A percentile compares a stretch with the other conserved stretches of the same genome.
phyloP scores from a whole-genome alignment of 1,140 invertebrate genomes.

The Proales similis region DNA sequence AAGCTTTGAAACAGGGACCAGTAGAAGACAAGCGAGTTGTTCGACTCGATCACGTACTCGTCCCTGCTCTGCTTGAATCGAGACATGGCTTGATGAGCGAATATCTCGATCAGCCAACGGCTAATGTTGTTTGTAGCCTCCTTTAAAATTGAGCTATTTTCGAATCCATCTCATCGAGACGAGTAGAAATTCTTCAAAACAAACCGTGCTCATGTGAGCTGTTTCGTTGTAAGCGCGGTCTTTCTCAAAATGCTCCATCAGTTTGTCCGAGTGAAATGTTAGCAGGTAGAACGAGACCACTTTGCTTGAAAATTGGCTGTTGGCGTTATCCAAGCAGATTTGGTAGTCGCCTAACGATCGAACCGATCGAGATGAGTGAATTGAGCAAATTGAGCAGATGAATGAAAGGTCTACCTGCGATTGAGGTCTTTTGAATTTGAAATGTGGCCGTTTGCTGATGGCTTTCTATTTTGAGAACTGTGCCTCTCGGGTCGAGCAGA shows the following conservation, averaged over 20 bases:
- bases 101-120: conserved; percentile 22
- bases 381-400: neutral
- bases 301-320: conserved; percentile 19
- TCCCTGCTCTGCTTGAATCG: conserved; percentile 10
- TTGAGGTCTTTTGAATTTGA: conserved; percentile 26
- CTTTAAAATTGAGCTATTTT: no score
- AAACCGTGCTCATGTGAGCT: conserved; percentile 16
- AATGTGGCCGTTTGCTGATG: conserved; percentile 5
- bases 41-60: conserved; percentile 25
- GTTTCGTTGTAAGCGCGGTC: conserved; percentile 28
- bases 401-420: neutral
- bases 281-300: conserved; percentile 27
- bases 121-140: conserved; percentile 19
- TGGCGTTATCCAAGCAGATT: conserved; percentile 29
- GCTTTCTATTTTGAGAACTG: conserved; percentile 2
- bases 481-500: neutral
- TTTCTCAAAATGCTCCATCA: conserved; percentile 11
- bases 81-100: conserved; percentile 31
- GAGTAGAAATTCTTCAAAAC: neutral
- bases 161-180: neutral
- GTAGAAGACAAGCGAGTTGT: conserved; percentile 24
- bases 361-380: neutral
- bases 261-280: conserved; percentile 23
- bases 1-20: conserved; percentile 34
- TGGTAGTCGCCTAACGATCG: conserved; percentile 31